phyloP scores from a whole-genome alignment of 2,797 vertebrate species.

The Bovichtus diacanthus region DNA sequence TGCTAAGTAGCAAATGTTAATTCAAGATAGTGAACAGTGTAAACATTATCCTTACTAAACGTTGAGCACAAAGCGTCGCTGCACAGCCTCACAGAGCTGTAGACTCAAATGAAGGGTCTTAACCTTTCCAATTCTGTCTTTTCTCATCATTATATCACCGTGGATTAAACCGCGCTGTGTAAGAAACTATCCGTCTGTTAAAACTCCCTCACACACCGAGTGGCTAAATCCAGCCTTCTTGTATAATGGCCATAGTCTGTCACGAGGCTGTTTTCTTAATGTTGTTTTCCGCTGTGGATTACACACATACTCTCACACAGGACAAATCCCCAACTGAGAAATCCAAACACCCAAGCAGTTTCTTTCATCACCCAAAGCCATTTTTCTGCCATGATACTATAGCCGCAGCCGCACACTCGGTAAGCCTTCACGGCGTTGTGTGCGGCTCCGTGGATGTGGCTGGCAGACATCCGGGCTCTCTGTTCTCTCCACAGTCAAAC shows the following conservation, averaged over 20 bases:
- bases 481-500: conserved; percentile 62
- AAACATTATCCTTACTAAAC: background rate
- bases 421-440: conserved; percentile 41
- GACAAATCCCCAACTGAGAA: conserved; percentile 67
- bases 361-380: conserved; percentile 64
- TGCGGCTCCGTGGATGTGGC: conserved; percentile 33
- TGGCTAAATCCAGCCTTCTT: conserved; percentile 33
- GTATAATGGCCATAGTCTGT: conserved; percentile 38
- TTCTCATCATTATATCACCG: background rate
- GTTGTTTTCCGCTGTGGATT: conserved; percentile 70
- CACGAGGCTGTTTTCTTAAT: conserved; percentile 60
- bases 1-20: background rate
- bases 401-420: conserved; percentile 12
- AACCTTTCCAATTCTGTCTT: background rate
- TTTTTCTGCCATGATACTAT: conserved; percentile 57
- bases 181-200: conserved; percentile 10
- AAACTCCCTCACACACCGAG: conserved; percentile 17
- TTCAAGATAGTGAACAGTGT: background rate
- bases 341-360: conserved; percentile 63
- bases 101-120: background rate
- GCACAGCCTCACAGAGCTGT: background rate
- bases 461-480: conserved; percentile 54
- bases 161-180: background rate
- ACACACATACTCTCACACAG: conserved; percentile 44
- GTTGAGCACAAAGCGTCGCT: background rate